A percentile compares a stretch with the other conserved stretches of the same genome.
These are phyloP conservation scores for Protodeltote pygarga DNA, from an alignment of 2,888 invertebrate genomes.

Conservation along the genomic window DNA sequence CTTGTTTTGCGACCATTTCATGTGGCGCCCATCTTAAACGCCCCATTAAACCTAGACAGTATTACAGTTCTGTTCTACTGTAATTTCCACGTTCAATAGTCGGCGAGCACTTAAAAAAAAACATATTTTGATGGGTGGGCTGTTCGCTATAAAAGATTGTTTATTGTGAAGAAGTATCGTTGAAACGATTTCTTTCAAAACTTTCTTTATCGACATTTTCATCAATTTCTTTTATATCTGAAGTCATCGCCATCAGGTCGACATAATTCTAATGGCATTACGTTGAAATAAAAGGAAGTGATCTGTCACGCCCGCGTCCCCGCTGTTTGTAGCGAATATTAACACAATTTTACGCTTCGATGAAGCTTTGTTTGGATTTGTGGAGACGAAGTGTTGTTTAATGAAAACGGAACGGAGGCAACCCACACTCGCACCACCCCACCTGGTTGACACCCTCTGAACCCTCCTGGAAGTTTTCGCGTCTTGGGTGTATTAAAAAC, in stretches of 20 bases:
- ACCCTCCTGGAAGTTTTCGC: constrained; percentile 28
- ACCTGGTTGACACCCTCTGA: constrained; percentile 28
- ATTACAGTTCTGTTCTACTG: no score
- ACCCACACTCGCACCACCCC: constrained; percentile 22
- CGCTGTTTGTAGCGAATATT: constrained; percentile 49
- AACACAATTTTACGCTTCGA: constrained; percentile 62
- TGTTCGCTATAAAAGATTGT: no score
- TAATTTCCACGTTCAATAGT: no score
- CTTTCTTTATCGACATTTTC: constrained; percentile 11
- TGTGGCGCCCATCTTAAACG: no score
- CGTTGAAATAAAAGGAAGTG: constrained; percentile 27
- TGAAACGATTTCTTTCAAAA: constrained; percentile 9
- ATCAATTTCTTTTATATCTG: constrained; percentile 7
- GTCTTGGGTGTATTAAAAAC: constrained; percentile 46
- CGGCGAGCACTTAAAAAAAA: no score
- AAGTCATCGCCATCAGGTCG: constrained; percentile 11
- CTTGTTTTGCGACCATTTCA: no score
- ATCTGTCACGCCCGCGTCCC: constrained; percentile 50
- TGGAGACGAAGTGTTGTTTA: constrained; percentile 58
- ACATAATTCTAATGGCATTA: constrained; percentile 27
- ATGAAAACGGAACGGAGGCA: constrained; percentile 52
- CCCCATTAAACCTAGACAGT: no score
- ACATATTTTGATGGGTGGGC: no score
- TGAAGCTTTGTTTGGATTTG: constrained; percentile 47
- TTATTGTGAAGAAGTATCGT: not conserved